Evolutionary conservation across 1,140 invertebrate species (phyloP).

Genomic region (Copidosoma floridanum): DNA sequence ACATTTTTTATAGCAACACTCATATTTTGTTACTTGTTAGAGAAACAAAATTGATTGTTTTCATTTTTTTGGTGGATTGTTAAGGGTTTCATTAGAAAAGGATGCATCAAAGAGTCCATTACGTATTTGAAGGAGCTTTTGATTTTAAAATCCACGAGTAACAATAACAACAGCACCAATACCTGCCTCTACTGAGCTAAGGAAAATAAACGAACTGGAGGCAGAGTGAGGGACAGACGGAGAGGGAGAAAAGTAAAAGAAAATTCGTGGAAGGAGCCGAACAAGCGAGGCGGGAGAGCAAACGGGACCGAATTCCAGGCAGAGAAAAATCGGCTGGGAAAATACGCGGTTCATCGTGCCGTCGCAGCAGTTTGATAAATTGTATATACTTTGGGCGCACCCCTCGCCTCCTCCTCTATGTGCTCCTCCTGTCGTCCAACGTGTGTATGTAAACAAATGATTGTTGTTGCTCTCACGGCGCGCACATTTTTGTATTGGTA

Average conservation of each 20-base stretch:
- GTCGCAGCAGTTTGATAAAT: constrained; percentile 15
- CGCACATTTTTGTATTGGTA: no score
- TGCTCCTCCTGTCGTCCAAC: neutral
- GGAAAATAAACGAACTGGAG: constrained; percentile 1
- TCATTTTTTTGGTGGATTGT: no score
- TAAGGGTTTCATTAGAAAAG: no score
- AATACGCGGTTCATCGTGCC: constrained; percentile 40
- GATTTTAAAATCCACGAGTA: no score
- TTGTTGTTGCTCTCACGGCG: no score
- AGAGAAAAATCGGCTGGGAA: constrained; percentile 39
- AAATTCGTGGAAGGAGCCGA: constrained; percentile 1
- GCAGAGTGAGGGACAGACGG: neutral
- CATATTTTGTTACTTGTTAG: no score
- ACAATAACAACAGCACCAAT: no score
- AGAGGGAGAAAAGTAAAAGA: neutral
- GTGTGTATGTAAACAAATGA: neutral
- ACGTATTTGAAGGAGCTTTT: no score
- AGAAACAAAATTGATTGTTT: no score
- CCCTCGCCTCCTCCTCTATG: neutral
- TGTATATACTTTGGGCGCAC: constrained; percentile 20
- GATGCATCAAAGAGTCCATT: no score
- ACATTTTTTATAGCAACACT: no score
- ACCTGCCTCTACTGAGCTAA: no score
- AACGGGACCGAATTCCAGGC: constrained; percentile 33
- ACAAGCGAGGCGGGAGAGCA: neutral